Base-by-base conservation (phyloP, 2,888 invertebrate genomes). In the Spatulosminthurus flaviceps region DNA sequence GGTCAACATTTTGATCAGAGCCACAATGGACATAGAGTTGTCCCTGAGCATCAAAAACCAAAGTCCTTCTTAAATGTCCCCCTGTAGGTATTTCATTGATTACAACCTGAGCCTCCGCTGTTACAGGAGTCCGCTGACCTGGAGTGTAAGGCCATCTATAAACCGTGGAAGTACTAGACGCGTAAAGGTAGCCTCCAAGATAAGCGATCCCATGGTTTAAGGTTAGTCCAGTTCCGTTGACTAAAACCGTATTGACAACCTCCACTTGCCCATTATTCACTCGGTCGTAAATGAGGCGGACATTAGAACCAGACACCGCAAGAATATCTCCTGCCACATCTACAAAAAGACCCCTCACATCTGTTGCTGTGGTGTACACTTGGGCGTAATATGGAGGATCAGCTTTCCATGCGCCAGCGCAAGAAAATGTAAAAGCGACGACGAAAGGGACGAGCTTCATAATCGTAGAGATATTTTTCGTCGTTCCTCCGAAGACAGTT, bases 121-220 rank as follows among this genome's bases (percentile, higher is more conserved):
- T 71, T 13, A 83, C 22, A 0, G n/a, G 34, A 29, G 66, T 29
- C n/a, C 83, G 24, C 41, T 76, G 71, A 41, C 83, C 84, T 4
- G 83, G 71, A 24, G 21, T 70, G 78, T 84, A 84, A 21, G 82
- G 81, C 83, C 83, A 84, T 1, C 84, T 73, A n/a, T 81, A 80
- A 21, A 84, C 82, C 5, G 64, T 67, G 7, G 79, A 60, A 4
- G 74, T 7, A 42, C 77, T 78, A 24, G 82, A 82, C 5, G 83
- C 83, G 69, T 84, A 84, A 21, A 84, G 34, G 41, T 29, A 84
- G 0, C 81, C 82, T 9, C 69, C 9, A 5, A 60, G 41, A 42
- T 74, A 81, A 0, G 81, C 79, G n/a, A 84, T 24, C 4, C 83
- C 83, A 64, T 84, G 84, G 34, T 80, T 84, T 16, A 72, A 16